Base-by-base conservation (phyloP, 37 sponge, comb jelly and placozoan genomes). In the Theonella swinhoei region DNA sequence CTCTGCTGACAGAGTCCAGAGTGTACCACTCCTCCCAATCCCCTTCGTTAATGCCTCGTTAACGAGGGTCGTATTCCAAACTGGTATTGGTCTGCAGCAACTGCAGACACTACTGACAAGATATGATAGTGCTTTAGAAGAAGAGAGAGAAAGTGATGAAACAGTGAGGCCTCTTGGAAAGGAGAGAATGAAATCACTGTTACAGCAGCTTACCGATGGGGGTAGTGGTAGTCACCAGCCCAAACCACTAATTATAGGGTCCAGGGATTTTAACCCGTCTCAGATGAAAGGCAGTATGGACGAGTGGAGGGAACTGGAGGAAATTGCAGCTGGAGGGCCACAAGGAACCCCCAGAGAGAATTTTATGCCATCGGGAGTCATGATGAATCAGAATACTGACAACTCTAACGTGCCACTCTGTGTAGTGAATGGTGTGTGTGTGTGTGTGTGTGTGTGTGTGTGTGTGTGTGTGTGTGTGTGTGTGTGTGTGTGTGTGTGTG, bases 401-500 rank as follows among this genome's bases (percentile, higher is more conserved):
- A 93, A 88, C 70, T 82, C 89, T 20, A 22, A 62, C 20, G 70
- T 66, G 29, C 89, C 89, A 0, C 60, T 41, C 58, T 81, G 83
- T 38, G 82, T 88, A 5, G 63, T 85, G 23, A 88, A 88, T 66
- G 88, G 89, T 92, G 29, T 38, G 87, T 42, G 14, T n/a, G n/a
- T n/a, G n/a, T n/a, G n/a, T n/a, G n/a, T n/a, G n/a, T n/a, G 54
- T 31, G 66, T 43, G 69, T 37, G 74, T 72, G n/a, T 22, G 11
- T 71, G 82, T 81, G 78, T 77, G 78, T 77, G 64, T 77, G 60
- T 25, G 41, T 72, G 74, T 35, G 37, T 36, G 11, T 29, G 69
- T 68, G 69, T n/a, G 29, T 68, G 69, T 68, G 69, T 68, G 69
- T 68, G 69, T n/a, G 69, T 68, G 41, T 17, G 25, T 40, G 28